Conservation (phyloP, 2,113 vertebrate genomes). For the Callipepla squamata region DNA sequence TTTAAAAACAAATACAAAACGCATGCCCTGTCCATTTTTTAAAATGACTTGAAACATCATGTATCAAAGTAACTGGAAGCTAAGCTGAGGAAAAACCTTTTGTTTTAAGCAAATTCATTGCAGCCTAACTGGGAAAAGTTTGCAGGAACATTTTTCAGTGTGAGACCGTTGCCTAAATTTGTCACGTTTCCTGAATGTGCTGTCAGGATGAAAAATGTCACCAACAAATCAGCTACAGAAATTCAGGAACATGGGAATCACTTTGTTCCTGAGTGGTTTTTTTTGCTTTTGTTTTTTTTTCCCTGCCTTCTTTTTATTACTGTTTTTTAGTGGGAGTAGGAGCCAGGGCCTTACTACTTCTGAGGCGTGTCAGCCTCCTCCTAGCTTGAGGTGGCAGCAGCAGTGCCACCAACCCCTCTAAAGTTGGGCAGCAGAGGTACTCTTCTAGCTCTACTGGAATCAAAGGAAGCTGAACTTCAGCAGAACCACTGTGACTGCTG, state of each 20-base stretch:
- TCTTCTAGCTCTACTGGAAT: neutral
- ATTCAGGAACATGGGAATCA: constrained; percentile 12
- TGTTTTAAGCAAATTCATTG: constrained; percentile 64
- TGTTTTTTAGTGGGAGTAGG: neutral
- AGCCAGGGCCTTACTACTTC: neutral
- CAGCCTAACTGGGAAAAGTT: constrained; percentile 57
- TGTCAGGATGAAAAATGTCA: constrained; percentile 71
- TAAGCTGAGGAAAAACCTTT: constrained; percentile 52
- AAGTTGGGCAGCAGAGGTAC: neutral
- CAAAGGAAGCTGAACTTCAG: neutral
- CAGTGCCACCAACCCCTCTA: neutral
- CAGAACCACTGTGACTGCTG: neutral
- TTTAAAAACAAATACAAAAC: constrained; percentile 52
- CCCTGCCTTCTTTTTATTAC: neutral
- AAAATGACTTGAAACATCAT: constrained; percentile 45
- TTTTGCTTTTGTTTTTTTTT: neutral
- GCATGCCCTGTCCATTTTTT: constrained; percentile 1
- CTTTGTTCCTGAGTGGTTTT: neutral
- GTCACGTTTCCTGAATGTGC: constrained; percentile 51
- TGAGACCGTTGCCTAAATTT: neutral
- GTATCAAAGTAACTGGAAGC: constrained; percentile 62
- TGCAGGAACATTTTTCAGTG: constrained; percentile 63
- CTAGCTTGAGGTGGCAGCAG: neutral
- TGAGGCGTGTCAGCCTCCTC: neutral
- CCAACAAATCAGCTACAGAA: constrained; percentile 30